A percentile compares a stretch with the other conserved stretches of the same genome.
These are phyloP conservation scores for Eurois occulta DNA, from an alignment of 2,888 invertebrate species.

Conservation along the genomic window DNA sequence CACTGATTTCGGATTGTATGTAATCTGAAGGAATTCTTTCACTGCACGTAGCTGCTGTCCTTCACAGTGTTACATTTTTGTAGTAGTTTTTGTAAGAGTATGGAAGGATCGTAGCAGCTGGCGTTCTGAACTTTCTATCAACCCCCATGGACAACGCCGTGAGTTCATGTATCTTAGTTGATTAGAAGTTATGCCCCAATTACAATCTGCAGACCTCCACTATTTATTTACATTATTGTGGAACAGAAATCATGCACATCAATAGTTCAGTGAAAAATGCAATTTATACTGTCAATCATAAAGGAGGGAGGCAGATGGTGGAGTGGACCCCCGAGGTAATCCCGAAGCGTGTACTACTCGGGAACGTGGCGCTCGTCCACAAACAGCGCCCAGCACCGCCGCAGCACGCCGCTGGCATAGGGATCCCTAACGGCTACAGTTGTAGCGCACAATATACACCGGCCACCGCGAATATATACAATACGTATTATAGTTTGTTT, in stretches of 20 bases:
- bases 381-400: neutral
- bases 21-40: neutral
- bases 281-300: neutral
- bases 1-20: neutral
- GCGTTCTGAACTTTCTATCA: neutral
- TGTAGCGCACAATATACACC: slow-evolving; percentile 26
- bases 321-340: neutral
- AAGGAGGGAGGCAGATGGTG: neutral
- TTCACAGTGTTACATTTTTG: neutral
- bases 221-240: neutral
- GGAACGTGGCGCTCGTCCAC: slow-evolving; percentile 6
- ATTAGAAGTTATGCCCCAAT: neutral
- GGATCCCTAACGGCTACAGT: slow-evolving; percentile 25
- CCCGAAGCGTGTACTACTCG: neutral
- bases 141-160: too few species aligned
- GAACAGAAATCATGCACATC: neutral
- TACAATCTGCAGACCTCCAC: neutral
- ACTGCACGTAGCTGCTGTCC: neutral
- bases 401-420: neutral
- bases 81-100: too few species aligned
- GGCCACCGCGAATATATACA: slow-evolving; percentile 5
- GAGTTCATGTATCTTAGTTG: neutral
- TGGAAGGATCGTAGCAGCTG: neutral
- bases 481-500: too few species aligned
- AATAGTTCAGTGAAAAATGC: neutral